Conservation (phyloP, 2,113 vertebrate genomes). For the sheep (Ovis aries) region ARS-UI_Ramb_v3.0 NC_056080.1:107884501-107885000, state of each 20-base stretch:
- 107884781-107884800: constrained; percentile 52
- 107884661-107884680: constrained; percentile 51
- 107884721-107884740: constrained; percentile 29
- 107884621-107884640: constrained; percentile 57
- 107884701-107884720: constrained; percentile 55
- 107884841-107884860: constrained; percentile 48
- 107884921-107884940: neutral
- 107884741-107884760: constrained; percentile 44
- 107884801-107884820: constrained; percentile 52
- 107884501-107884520: constrained; percentile 77
- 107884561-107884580: constrained; percentile 68
- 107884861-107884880: constrained; percentile 18
- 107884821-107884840: constrained; percentile 22
- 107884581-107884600: constrained; percentile 67
- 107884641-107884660: constrained; percentile 55
- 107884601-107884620: constrained; percentile 65
- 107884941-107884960: constrained; percentile 15
- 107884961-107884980: constrained; percentile 44
- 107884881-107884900: constrained; percentile 40
- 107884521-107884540: constrained; percentile 76
- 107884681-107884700: constrained; percentile 65
- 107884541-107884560: constrained; percentile 75
- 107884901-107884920: neutral
- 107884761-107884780: constrained; percentile 38
- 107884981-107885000: constrained; percentile 44